These are phyloP conservation scores for Esperia sulphurella DNA, from an alignment of 2,888 invertebrate species.

Conservation along the genomic window DNA sequence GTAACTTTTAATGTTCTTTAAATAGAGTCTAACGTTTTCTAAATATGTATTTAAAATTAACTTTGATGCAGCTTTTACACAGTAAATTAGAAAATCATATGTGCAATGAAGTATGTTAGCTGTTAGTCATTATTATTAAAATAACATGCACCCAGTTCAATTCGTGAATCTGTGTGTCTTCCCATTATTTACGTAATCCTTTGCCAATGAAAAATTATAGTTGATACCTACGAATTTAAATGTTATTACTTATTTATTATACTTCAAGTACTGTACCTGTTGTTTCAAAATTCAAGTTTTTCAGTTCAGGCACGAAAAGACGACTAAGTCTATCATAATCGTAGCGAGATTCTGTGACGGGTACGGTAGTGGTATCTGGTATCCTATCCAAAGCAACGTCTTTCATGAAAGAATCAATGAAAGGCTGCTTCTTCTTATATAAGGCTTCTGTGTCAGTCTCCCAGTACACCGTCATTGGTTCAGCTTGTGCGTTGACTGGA, in stretches of 20 bases:
- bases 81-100: background rate
- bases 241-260: background rate
- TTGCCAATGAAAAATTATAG: background rate
- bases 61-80: too few relatives aligned
- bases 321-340: slow-evolving; percentile 56
- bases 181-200: slow-evolving; percentile 19
- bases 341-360: slow-evolving; percentile 68
- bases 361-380: slow-evolving; percentile 60
- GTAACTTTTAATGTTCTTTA: too few relatives aligned
- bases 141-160: slow-evolving; percentile 56
- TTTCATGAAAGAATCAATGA: slow-evolving; percentile 60
- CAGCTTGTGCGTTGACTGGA: slow-evolving; percentile 31
- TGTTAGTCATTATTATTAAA: slow-evolving; percentile 10
- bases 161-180: slow-evolving; percentile 73
- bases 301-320: slow-evolving; percentile 52
- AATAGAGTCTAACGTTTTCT: too few relatives aligned
- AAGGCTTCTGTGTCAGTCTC: slow-evolving; percentile 58
- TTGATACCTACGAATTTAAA: background rate
- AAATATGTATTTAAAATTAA: too few relatives aligned
- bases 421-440: slow-evolving; percentile 50
- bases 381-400: slow-evolving; percentile 56
- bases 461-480: slow-evolving; percentile 73
- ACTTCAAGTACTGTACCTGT: slow-evolving; percentile 1
- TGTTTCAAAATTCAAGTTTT: slow-evolving; percentile 32
- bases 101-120: background rate